Base-by-base conservation (phyloP, 2,888 invertebrate species). In the Ichneumoninae sp. region DNA sequence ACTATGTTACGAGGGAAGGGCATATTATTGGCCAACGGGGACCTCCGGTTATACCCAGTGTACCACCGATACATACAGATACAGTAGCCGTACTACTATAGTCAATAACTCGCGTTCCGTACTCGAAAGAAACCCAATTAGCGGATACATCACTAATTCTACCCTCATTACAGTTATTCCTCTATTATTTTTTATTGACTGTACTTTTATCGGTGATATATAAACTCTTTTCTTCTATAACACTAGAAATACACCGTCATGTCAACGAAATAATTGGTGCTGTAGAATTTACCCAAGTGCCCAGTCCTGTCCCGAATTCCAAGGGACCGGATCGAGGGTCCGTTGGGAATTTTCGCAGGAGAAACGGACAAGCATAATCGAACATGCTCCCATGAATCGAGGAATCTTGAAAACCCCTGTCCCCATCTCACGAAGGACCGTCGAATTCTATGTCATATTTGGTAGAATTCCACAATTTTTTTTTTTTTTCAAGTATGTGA, bases 1-100 rank as follows among this genome's bases (percentile, higher is more conserved):
- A 90, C 92, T 92, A 90, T 90, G 91, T 91, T 91, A 91, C 88
- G 88, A 91, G 91, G 66, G 91, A 90, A 91, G 90, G 92, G 89
- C 91, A 90, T 82, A 85, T 93, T 93, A 93, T 93, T 93, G 92
- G 89, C 92, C 93, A 92, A 91, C 89, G 88, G 93, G 93, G 93
- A 93, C 90, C 88, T 88, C 88, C 88, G 88, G 91, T 91, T 91
- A 90, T 90, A 85, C 87, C 88, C 80, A 71, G 57, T 74, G 69
- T 81, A 72, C 81, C 81, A 81, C 57, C 66, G 80, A 81, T 81
- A 71, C 72, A 86, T 79, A 78, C 70, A 75, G 68, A 84, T 81
- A 81, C 47, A 68, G 74, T 44, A 79, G 65, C 66, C 22, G 26
- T 26, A 26, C 40, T 77, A 54, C 66, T 26, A 62, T 52, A 82